These are phyloP conservation scores for Drosophila leonis DNA, from an alignment of 2,888 invertebrate species.

Conservation along the genomic window DNA sequence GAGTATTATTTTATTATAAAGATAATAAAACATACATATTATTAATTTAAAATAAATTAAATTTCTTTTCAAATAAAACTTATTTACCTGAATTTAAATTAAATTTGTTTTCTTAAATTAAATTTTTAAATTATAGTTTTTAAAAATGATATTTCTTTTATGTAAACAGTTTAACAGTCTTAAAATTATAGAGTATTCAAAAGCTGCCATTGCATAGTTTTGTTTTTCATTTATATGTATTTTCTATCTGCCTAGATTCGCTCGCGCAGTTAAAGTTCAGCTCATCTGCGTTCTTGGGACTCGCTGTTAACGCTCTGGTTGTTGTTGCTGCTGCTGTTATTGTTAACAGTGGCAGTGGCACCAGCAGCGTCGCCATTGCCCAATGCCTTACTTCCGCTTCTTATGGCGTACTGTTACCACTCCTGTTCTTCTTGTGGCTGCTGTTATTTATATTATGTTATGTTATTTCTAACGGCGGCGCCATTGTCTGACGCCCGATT, in stretches of 20 bases:
- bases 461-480: not conserved
- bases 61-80: not conserved
- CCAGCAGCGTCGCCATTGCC: not conserved
- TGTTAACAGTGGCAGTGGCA: slow-evolving; percentile 11
- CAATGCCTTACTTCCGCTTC: not conserved
- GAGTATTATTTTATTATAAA: too few relatives aligned
- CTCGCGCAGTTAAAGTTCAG: slow-evolving; percentile 8
- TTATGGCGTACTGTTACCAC: not conserved
- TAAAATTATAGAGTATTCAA: not conserved
- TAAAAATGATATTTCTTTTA: not conserved
- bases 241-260: not conserved
- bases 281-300: slow-evolving; percentile 31
- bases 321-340: slow-evolving; percentile 16
- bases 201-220: not conserved
- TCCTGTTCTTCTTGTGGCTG: not conserved
- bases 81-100: too few relatives aligned
- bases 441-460: not conserved
- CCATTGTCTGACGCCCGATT: slow-evolving; percentile 46
- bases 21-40: too few relatives aligned
- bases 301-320: slow-evolving; percentile 19
- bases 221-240: not conserved
- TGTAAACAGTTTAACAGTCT: not conserved
- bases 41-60: too few relatives aligned
- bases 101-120: not conserved
- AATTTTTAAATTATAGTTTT: not conserved